Conservation (phyloP, 1,140 invertebrate genomes). For the Lordiphosa clarofinis region DNA sequence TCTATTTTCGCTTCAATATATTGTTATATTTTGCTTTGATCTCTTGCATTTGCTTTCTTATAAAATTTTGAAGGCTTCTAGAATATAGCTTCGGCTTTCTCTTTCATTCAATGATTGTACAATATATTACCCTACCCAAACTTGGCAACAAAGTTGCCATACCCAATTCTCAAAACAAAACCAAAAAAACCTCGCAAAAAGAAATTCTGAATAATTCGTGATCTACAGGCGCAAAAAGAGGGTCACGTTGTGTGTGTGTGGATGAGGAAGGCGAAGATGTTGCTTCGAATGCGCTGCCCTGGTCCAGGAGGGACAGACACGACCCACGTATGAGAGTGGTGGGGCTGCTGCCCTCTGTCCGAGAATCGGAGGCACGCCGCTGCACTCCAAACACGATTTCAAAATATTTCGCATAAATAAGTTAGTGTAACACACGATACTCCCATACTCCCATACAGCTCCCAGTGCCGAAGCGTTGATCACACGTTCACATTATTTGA, state of each 20-base stretch:
- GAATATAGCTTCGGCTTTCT: no score
- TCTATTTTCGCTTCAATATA: no score
- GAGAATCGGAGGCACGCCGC: constrained; percentile 55
- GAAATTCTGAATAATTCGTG: constrained; percentile 78
- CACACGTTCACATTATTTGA: constrained; percentile 79
- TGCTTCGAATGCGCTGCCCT: constrained; percentile 35
- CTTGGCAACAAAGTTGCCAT: constrained; percentile 36
- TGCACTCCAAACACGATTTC: constrained; percentile 75
- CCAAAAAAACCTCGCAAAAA: constrained; percentile 24
- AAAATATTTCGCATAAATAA: constrained; percentile 79
- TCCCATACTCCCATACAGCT: neutral
- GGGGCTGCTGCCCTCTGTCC: constrained; percentile 34
- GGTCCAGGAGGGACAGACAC: constrained; percentile 29
- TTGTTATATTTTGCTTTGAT: no score
- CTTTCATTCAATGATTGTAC: no score
- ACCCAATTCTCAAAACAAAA: constrained; percentile 13
- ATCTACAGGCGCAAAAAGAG: constrained; percentile 79
- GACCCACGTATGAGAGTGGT: constrained; percentile 38
- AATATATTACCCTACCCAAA: neutral
- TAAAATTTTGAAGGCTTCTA: no score
- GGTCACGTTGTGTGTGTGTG: constrained; percentile 67
- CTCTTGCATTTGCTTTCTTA: no score
- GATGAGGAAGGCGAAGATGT: constrained; percentile 41
- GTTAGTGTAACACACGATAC: constrained; percentile 78
- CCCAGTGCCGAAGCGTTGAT: constrained; percentile 60